These are phyloP conservation scores for Bombus superbus DNA, from an alignment of 1,140 invertebrate genomes.

Conservation along the genomic window DNA sequence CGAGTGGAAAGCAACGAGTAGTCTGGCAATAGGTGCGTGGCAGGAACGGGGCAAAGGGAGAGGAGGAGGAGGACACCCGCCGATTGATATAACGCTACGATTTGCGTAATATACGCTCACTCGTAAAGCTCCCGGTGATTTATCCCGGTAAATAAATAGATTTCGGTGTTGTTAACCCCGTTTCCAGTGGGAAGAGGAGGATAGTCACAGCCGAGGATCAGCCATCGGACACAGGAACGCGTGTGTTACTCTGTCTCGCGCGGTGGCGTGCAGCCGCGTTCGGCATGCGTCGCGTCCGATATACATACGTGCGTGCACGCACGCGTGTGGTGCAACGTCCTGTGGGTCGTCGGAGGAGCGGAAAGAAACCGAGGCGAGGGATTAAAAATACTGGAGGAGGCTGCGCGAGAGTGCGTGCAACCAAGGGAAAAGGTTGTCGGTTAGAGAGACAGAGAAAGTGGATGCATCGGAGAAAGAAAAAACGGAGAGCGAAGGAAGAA, in stretches of 20 bases:
- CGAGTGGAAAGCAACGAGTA: conserved; percentile 37
- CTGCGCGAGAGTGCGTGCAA: not conserved
- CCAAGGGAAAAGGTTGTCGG: not conserved
- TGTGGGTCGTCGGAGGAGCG: conserved; percentile 55
- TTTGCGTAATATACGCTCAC: conserved; percentile 66
- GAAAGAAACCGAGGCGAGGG: conserved; percentile 38
- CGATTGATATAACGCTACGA: conserved; percentile 68
- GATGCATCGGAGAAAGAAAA: not conserved
- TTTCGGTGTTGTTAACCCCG: conserved; percentile 66
- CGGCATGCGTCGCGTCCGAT: conserved; percentile 5
- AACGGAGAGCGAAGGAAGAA: not conserved
- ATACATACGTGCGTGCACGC: not conserved
- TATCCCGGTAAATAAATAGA: conserved; percentile 67
- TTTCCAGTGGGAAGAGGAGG: conserved; percentile 45
- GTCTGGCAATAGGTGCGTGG: not conserved
- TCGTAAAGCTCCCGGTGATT: conserved; percentile 63
- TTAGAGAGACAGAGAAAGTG: not conserved
- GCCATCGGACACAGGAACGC: not conserved
- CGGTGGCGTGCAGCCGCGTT: conserved; percentile 23
- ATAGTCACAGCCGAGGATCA: not conserved
- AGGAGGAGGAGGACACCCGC: conserved; percentile 31
- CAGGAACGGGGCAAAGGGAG: not conserved
- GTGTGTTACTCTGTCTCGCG: conserved; percentile 9
- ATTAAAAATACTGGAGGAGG: conserved; percentile 64
- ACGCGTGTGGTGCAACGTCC: conserved; percentile 60